phyloP scores from a whole-genome alignment of 2,113 vertebrate species.

The Phoenicopterus ruber region DNA sequence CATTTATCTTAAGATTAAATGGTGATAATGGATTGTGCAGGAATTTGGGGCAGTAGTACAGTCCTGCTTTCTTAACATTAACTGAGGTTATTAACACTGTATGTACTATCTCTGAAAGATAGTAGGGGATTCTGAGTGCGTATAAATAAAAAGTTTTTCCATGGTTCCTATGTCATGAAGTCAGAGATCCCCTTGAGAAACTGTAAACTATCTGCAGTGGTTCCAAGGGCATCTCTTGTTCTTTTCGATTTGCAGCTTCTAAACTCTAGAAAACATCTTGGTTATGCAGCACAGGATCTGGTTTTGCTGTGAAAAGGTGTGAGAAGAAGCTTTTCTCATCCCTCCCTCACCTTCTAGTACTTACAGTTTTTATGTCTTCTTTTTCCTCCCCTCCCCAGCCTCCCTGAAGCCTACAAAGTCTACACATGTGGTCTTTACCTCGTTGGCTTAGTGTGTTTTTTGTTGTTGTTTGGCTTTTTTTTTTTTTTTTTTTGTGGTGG shows the following conservation, averaged over 20 bases:
- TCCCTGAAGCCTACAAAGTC: not conserved
- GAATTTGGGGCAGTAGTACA: not conserved
- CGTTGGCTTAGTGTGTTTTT: too few relatives aligned
- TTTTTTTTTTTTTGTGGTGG: not conserved
- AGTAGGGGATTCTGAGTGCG: not conserved
- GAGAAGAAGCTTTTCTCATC: not conserved
- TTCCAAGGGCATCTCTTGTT: not conserved
- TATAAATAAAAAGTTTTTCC: not conserved
- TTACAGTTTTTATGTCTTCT: not conserved
- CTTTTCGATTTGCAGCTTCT: not conserved
- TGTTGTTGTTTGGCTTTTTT: too few relatives aligned
- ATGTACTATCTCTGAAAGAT: not conserved
- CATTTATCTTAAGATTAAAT: not conserved
- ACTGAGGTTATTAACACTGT: not conserved
- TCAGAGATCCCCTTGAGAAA: not conserved
- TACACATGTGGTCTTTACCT: not conserved
- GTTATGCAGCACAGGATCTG: not conserved
- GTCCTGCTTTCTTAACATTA: not conserved
- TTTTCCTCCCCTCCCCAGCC: not conserved
- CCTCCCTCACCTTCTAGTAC: not conserved
- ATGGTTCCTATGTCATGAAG: not conserved
- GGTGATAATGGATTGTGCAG: not conserved
- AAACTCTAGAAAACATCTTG: not conserved
- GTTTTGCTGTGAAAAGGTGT: not conserved
- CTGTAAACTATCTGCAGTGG: not conserved